Percentiles rank a stretch among this genome's conserved stretches.
These are phyloP conservation scores for Andrena flavipes DNA, from an alignment of 2,888 invertebrate genomes.

Conservation along the genomic window DNA sequence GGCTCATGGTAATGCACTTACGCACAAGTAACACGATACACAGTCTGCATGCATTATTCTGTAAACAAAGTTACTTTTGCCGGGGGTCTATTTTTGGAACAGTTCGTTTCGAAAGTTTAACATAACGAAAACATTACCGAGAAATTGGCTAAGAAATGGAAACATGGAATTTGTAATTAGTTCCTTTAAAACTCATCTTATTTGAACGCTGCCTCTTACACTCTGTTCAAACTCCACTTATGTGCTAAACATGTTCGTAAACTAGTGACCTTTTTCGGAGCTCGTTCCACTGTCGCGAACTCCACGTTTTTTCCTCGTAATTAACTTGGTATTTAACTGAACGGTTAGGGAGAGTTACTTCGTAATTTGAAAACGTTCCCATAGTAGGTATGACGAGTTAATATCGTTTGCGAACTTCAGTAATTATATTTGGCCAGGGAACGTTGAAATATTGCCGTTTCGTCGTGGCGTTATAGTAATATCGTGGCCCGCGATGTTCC, in stretches of 20 bases:
- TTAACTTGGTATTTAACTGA: not conserved
- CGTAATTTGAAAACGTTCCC: not conserved
- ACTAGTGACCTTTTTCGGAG: not conserved
- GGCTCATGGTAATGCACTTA: not conserved
- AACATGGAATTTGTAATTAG: too few species aligned
- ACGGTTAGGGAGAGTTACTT: constrained; percentile 1
- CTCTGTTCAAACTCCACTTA: too few species aligned
- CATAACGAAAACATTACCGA: too few species aligned
- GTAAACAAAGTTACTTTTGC: constrained; percentile 12
- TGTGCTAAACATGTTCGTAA: too few species aligned
- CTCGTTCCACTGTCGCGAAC: not conserved
- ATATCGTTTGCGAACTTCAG: constrained; percentile 11
- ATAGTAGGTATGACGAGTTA: constrained; percentile 14
- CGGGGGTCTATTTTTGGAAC: not conserved
- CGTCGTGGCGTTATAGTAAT: not conserved
- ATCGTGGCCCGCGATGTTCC: not conserved
- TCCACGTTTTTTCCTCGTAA: not conserved
- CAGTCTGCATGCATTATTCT: not conserved
- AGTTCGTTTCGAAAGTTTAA: not conserved
- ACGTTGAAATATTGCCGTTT: not conserved
- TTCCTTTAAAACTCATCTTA: too few species aligned
- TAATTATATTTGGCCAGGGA: not conserved
- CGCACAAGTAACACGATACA: not conserved
- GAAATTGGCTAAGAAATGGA: too few species aligned
- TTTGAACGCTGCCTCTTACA: too few species aligned